Base-by-base conservation (phyloP, 2,113 vertebrate genomes). In the Dasyprocta punctata region DNA sequence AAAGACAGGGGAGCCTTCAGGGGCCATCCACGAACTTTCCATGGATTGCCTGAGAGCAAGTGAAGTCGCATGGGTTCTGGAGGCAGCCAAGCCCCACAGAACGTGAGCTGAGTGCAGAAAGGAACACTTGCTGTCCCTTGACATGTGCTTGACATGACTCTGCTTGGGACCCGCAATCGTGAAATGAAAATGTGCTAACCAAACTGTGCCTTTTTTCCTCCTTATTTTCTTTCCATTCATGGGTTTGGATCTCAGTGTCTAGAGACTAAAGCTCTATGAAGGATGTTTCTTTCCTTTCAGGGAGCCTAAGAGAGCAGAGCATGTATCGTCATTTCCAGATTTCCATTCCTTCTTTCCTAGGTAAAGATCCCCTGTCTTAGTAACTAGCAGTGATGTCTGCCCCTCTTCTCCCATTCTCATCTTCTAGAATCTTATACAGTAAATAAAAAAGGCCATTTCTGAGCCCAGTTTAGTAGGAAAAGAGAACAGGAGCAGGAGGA, bases 101-200 rank as follows among this genome's bases (percentile, higher is more conserved):
- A 13, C 0, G 0, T 41, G 22, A 75, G 36, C 65, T 30, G 41
- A 78, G 19, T 8, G 0, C 58, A 84, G 56, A 49, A 30, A 75
- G 28, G 61, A 26, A 13, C 8, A 0, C 16, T 33, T 54, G 22
- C 52, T 33, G 28, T 65, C 71, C 65, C 47, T 78, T 30, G 44
- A 30, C 41, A n/a, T 7, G 9, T 28, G 24, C 52, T 44, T 33
- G 33, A 30, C 7, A 0, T 10, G 20, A 22, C 13, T 71, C 87
- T 26, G 5, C 60, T 49, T 5, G 0, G 3, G 30, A 30, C 44
- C 54, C 52, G n/a, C n/a, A 16, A 52, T 38, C 30, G 4, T 8
- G 44, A 65, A 41, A 14, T 20, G 9, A 8, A 80, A 47, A 5
- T 11, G 13, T 12, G 7, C 61, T 30, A 63, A 49, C n/a, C 20